These are phyloP conservation scores for Megalurothrips usitatus DNA, from an alignment of 2,888 invertebrate genomes.

Conservation along the genomic window DNA sequence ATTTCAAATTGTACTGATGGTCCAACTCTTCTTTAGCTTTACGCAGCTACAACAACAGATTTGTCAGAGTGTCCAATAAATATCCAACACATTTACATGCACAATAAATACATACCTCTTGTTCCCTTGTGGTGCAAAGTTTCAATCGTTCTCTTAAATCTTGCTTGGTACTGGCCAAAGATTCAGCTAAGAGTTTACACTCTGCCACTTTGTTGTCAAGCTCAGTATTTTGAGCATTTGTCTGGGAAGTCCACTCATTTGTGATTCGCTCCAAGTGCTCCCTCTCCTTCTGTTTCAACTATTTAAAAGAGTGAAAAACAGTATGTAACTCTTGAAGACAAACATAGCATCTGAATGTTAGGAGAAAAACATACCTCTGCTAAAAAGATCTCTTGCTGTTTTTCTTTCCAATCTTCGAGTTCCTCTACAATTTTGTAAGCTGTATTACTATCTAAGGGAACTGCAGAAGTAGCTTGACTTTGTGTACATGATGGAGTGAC, in stretches of 20 bases:
- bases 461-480: neutral
- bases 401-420: slow-evolving; percentile 68
- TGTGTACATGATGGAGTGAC: neutral
- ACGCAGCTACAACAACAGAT: neutral
- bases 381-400: slow-evolving; percentile 60
- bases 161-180: slow-evolving; percentile 57
- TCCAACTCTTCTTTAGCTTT: slow-evolving; percentile 58
- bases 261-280: slow-evolving; percentile 36
- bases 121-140: slow-evolving; percentile 53
- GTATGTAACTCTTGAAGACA: neutral
- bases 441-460: slow-evolving; percentile 36
- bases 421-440: slow-evolving; percentile 59
- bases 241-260: slow-evolving; percentile 50
- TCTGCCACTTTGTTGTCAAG: slow-evolving; percentile 56
- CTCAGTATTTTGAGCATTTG: slow-evolving; percentile 54
- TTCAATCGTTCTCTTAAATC: slow-evolving; percentile 53
- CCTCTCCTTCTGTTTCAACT: slow-evolving; percentile 38
- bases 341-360: neutral
- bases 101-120: slow-evolving; percentile 32
- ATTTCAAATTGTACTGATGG: slow-evolving; percentile 55
- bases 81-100: neutral
- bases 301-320: neutral
- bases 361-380: slow-evolving; percentile 49
- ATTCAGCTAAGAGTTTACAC: slow-evolving; percentile 56
- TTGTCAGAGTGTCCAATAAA: neutral